Conservation (phyloP, 2,113 vertebrate species). For the Clarias magur region DNA sequence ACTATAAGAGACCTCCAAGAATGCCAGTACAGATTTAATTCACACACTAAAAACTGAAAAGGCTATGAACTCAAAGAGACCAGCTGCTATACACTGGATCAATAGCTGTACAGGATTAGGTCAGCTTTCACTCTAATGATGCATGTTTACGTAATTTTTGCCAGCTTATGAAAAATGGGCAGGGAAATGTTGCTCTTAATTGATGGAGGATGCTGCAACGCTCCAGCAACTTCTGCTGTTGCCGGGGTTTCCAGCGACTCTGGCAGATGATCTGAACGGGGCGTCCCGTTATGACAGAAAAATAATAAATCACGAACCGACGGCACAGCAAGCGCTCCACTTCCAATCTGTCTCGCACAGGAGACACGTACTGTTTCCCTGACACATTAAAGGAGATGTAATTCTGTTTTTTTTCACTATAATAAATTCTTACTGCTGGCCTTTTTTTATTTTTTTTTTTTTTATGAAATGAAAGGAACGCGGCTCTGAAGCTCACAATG, state of each 20-base stretch:
- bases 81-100: slow-evolving; percentile 29
- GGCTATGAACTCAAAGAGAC: slow-evolving; percentile 8
- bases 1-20: background rate
- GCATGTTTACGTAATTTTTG: slow-evolving; percentile 55
- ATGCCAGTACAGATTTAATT: background rate
- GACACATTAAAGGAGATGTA: slow-evolving; percentile 49
- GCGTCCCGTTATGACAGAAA: slow-evolving; percentile 55
- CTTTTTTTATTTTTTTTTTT: slow-evolving; percentile 23
- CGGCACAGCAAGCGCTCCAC: slow-evolving; percentile 40
- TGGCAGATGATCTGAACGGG: slow-evolving; percentile 53
- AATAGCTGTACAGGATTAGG: slow-evolving; percentile 39
- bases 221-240: slow-evolving; percentile 58
- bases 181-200: slow-evolving; percentile 49
- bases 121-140: slow-evolving; percentile 53
- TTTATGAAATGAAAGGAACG: slow-evolving; percentile 35
- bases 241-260: slow-evolving; percentile 51
- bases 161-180: slow-evolving; percentile 50
- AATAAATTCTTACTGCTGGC: slow-evolving; percentile 36
- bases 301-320: slow-evolving; percentile 50
- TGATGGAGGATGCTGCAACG: slow-evolving; percentile 59
- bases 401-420: slow-evolving; percentile 28
- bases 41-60: background rate
- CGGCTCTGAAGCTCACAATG: slow-evolving; percentile 22
- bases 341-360: slow-evolving; percentile 39
- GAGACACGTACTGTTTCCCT: slow-evolving; percentile 36